Base-by-base conservation (phyloP, 30 jellyfish, hydroid and myxozoan species). In the Hydra vulgaris region DNA sequence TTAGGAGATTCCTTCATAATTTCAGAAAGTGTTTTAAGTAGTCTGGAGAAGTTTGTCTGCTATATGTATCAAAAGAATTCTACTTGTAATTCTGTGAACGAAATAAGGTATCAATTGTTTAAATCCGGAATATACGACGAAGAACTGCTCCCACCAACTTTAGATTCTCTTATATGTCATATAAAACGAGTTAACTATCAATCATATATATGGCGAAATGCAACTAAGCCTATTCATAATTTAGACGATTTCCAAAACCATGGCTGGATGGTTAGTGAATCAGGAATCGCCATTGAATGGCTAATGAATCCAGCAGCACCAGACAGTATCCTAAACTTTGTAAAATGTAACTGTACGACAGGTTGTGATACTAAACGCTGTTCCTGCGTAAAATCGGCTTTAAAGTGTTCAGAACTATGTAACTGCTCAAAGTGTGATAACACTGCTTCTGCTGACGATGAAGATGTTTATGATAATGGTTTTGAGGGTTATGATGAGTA, bases 341-440 rank as follows among this genome's bases (percentile, higher is more conserved):
- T 83, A 18, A 77, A 73, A 25, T 84, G 88, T 82, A 71, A 54
- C 66, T 77, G 93, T 85, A 84, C 22, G 23, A 78, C 85, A 70
- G 93, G 93, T 19, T 84, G 88, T 70, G 40, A 69, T 52, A 84
- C 74, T 77, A 84, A 84, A 25, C 88, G 93, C 26, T 84, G 93
- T 71, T 77, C 83, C 20, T 84, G 93, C 23, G 12, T 21, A 61
- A 84, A 77, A 74, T 84, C 93, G 23, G 25, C 85, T 18, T 26
- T 76, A 18, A 76, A 75, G 27, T 77, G 93, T 70, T 72, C 88
- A 17, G 93, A 84, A 52, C 78, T 78, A 54, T 84, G n/a, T n/a
- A n/a, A n/a, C n/a, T n/a, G n/a, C n/a, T n/a, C n/a, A n/a, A n/a
- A n/a, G n/a, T n/a, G n/a, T 85, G 79, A 77, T 23, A 84, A 84